A percentile compares a stretch with the other conserved stretches of the same genome.
phyloP scores from a whole-genome alignment of 2,113 vertebrate genomes.

The Leptobrachium leishanense region DNA sequence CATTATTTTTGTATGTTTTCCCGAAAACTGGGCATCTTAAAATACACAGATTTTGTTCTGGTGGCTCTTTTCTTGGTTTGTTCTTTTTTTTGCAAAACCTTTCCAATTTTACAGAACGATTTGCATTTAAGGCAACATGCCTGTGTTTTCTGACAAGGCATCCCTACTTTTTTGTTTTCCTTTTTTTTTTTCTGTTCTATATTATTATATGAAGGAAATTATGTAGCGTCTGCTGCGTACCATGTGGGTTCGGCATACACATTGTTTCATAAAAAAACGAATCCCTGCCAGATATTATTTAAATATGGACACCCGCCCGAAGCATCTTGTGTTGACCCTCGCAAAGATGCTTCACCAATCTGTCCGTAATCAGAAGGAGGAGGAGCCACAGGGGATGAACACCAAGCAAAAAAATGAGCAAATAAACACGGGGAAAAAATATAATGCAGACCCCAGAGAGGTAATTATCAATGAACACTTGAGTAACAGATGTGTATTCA shows the following conservation, averaged over 20 bases:
- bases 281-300: conserved; percentile 22
- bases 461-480: conserved; percentile 35
- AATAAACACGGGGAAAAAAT: conserved; percentile 13
- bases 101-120: conserved; percentile 9
- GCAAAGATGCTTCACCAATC: conserved; percentile 34
- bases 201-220: background rate
- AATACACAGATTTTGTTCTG: too few species aligned
- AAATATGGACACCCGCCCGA: conserved; percentile 22
- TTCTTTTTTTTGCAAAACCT: background rate
- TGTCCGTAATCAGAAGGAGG: conserved; percentile 19
- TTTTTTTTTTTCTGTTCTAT: conserved; percentile 42
- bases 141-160: conserved; percentile 5
- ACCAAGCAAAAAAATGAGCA: background rate
- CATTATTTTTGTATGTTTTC: too few species aligned
- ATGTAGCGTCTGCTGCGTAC: conserved; percentile 26
- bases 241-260: conserved; percentile 25
- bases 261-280: conserved; percentile 19
- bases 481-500: conserved; percentile 36
- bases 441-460: conserved; percentile 28
- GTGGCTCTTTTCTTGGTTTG: background rate
- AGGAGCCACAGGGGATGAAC: conserved; percentile 12
- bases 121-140: conserved; percentile 26
- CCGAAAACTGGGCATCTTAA: too few species aligned
- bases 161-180: conserved; percentile 1
- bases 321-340: conserved; percentile 43